These are phyloP conservation scores for Leptopilina syphax DNA, from an alignment of 2,888 invertebrate species.

Conservation along the genomic window DNA sequence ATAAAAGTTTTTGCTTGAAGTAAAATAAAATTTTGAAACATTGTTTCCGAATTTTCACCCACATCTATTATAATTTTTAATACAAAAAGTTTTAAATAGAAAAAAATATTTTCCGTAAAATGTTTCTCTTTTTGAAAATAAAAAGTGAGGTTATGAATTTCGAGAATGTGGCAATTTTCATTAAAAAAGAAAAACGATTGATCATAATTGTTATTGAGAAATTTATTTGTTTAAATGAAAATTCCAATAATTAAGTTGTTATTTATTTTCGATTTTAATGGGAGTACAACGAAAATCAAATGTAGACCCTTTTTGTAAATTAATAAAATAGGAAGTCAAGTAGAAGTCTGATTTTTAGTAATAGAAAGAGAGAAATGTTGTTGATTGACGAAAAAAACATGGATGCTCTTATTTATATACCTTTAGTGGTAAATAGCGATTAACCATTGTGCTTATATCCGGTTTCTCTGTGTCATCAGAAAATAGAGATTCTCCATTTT, in stretches of 20 bases:
- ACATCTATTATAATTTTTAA: too few species aligned
- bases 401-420: slow-evolving; percentile 75
- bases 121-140: not conserved
- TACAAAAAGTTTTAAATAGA: not conserved
- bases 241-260: not conserved
- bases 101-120: not conserved
- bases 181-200: not conserved
- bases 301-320: slow-evolving; percentile 67
- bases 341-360: slow-evolving; percentile 65
- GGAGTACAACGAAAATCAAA: slow-evolving; percentile 68
- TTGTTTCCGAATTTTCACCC: too few species aligned
- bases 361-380: too few species aligned
- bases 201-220: not conserved
- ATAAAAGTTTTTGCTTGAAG: too few species aligned
- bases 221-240: not conserved
- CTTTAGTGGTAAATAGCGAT: slow-evolving; percentile 86
- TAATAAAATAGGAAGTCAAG: slow-evolving; percentile 71
- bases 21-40: too few species aligned
- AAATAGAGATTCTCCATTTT: slow-evolving; percentile 83
- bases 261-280: slow-evolving; percentile 46
- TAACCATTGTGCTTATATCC: slow-evolving; percentile 83
- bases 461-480: slow-evolving; percentile 79
- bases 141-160: slow-evolving; percentile 27
- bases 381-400: slow-evolving; percentile 1
- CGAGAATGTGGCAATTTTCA: not conserved